Percentiles rank a stretch among this genome's conserved stretches.
phyloP scores from a whole-genome alignment of 1,140 invertebrate genomes.

The Drosophila cardini region DNA sequence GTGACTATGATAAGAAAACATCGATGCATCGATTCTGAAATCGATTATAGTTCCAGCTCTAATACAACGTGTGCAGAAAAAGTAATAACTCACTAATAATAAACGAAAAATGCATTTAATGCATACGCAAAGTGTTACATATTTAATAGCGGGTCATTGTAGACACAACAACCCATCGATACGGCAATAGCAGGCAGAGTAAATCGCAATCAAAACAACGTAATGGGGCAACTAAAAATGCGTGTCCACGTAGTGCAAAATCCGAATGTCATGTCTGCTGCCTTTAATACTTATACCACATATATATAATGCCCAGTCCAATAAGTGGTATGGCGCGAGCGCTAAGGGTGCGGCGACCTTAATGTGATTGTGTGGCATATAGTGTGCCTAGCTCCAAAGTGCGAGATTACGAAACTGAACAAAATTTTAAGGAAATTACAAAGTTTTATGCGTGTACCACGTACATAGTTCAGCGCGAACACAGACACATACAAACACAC shows the following conservation, averaged over 20 bases:
- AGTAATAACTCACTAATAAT: slow-evolving; percentile 50
- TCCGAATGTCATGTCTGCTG: slow-evolving; percentile 64
- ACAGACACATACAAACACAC: slow-evolving; percentile 34
- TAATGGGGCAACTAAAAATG: slow-evolving; percentile 32
- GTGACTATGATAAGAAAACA: too few species aligned
- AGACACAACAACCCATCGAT: neutral
- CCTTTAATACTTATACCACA: slow-evolving; percentile 32
- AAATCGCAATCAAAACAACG: slow-evolving; percentile 5
- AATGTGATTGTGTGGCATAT: slow-evolving; percentile 30
- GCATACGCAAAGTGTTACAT: slow-evolving; percentile 25
- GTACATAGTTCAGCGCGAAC: slow-evolving; percentile 59
- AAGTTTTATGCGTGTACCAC: slow-evolving; percentile 75
- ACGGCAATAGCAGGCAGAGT: slow-evolving; percentile 7
- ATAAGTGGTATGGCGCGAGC: slow-evolving; percentile 35
- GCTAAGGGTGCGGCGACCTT: slow-evolving; percentile 65
- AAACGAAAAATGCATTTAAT: slow-evolving; percentile 47
- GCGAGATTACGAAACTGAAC: slow-evolving; percentile 71
- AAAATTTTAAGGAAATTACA: slow-evolving; percentile 57
- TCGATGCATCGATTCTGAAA: too few species aligned
- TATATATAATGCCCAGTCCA: slow-evolving; percentile 33
- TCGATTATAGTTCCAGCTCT: too few species aligned
- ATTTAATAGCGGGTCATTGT: slow-evolving; percentile 8
- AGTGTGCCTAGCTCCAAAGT: slow-evolving; percentile 61
- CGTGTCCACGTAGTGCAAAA: slow-evolving; percentile 80
- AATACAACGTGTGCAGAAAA: slow-evolving; percentile 53